Percentiles rank a stretch among this genome's conserved stretches.
Conservation (phyloP, 2,113 vertebrate species). For the Corythornis vintsioides region DNA sequence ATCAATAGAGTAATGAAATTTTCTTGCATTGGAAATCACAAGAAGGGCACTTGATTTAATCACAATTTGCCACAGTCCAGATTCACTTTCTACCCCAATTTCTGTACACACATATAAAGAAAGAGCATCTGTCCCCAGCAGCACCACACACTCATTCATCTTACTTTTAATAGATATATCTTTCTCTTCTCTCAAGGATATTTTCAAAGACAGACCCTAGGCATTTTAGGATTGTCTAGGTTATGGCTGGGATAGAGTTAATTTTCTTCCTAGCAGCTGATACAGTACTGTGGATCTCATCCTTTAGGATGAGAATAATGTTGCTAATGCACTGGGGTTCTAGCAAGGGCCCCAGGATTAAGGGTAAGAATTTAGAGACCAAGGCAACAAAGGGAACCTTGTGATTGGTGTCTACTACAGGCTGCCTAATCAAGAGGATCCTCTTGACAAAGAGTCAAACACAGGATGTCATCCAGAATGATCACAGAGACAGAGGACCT, state of each 20-base stretch:
- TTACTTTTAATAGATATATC: not conserved
- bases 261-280: not conserved
- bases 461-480: no score
- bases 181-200: not conserved
- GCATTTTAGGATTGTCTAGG: not conserved
- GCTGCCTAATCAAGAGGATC: no score
- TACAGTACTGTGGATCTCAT: not conserved
- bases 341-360: no score
- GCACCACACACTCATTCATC: not conserved
- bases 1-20: conserved; percentile 38
- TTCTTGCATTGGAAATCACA: conserved; percentile 7
- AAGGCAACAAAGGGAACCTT: no score
- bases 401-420: no score
- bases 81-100: not conserved
- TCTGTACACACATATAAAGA: not conserved
- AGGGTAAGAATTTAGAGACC: no score
- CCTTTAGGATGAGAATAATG: not conserved
- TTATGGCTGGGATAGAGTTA: not conserved
- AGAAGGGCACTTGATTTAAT: conserved; percentile 23
- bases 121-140: not conserved
- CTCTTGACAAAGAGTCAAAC: no score
- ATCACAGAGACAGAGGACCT: no score
- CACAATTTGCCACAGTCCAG: conserved; percentile 30
- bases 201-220: conserved; percentile 5
- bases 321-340: not conserved